Percentiles rank a stretch among this genome's conserved stretches.
These are phyloP conservation scores for Agrotis puta DNA, from an alignment of 2,888 invertebrate species.

Conservation along the genomic window DNA sequence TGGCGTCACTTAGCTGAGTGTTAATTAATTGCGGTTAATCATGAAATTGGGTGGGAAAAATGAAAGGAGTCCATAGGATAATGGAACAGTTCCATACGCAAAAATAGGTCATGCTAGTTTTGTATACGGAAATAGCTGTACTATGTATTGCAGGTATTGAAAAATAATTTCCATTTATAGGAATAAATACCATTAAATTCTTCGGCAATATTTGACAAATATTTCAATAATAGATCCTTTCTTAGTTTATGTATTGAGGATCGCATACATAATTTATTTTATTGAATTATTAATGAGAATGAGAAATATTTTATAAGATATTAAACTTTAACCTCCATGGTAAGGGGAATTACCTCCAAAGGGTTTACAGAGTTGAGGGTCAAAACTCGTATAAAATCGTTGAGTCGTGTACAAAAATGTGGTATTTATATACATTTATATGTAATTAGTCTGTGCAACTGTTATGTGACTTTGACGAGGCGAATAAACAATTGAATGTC, in stretches of 20 bases:
- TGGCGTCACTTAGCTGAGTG: slow-evolving; percentile 15
- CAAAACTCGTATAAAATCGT: slow-evolving; percentile 7
- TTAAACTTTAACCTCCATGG: slow-evolving; percentile 6
- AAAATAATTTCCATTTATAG: not conserved
- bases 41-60: not conserved
- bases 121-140: not conserved
- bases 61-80: not conserved
- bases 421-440: slow-evolving; percentile 77
- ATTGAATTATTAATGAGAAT: slow-evolving; percentile 30
- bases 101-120: not conserved
- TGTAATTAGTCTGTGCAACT: slow-evolving; percentile 84
- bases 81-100: not conserved
- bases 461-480: slow-evolving; percentile 82
- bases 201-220: slow-evolving; percentile 18
- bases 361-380: slow-evolving; percentile 40
- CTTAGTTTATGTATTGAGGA: not conserved
- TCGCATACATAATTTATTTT: slow-evolving; percentile 19
- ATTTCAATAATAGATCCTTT: slow-evolving; percentile 17
- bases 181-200: not conserved
- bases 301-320: slow-evolving; percentile 3
- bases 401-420: slow-evolving; percentile 59
- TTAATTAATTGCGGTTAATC: slow-evolving; percentile 18
- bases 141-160: not conserved
- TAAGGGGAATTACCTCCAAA: slow-evolving; percentile 34
- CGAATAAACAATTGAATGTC: slow-evolving; percentile 87